Percentiles rank a stretch among this genome's conserved stretches.
Conservation (phyloP, 2,797 vertebrate species). For the Pipistrellus pygmaeus region DNA sequence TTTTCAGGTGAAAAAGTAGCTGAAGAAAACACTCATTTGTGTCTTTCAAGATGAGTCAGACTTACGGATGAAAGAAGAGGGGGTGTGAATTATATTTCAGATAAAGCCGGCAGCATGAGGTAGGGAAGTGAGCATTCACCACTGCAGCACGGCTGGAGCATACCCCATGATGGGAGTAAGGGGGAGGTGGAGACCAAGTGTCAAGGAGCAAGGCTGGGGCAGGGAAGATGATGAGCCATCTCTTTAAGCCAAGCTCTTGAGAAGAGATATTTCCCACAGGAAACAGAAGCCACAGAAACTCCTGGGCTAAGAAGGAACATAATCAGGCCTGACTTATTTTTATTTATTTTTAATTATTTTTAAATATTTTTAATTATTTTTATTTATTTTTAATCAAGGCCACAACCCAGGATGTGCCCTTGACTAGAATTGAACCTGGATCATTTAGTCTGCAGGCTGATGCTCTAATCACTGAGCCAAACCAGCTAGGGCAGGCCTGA, state of each 20-base stretch:
- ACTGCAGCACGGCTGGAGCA: not conserved
- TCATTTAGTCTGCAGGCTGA: too few species aligned
- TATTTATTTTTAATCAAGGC: too few species aligned
- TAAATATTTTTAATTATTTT: too few species aligned
- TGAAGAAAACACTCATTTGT: conserved; percentile 37
- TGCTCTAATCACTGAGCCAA: too few species aligned
- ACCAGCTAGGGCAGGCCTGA: not conserved
- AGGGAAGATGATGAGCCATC: not conserved
- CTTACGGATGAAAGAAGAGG: conserved; percentile 19
- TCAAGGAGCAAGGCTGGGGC: not conserved
- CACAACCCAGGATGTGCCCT: too few species aligned
- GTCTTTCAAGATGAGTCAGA: conserved; percentile 59
- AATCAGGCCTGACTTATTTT: not conserved
- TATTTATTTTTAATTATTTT: too few species aligned
- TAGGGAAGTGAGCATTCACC: not conserved
- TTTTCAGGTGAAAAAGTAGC: conserved; percentile 57
- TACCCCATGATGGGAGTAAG: not conserved
- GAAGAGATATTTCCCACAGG: conserved; percentile 38
- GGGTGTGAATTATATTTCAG: not conserved
- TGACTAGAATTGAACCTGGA: too few species aligned
- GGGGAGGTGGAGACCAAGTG: not conserved
- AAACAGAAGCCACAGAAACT: conserved; percentile 45
- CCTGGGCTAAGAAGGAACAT: not conserved
- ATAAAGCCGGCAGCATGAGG: conserved; percentile 3
- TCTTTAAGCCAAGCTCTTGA: not conserved